Evolutionary conservation across 2,797 vertebrate genomes (phyloP), one percentile per base, ranked within the genome.

Genomic region (Microhierax caerulescens): DNA sequence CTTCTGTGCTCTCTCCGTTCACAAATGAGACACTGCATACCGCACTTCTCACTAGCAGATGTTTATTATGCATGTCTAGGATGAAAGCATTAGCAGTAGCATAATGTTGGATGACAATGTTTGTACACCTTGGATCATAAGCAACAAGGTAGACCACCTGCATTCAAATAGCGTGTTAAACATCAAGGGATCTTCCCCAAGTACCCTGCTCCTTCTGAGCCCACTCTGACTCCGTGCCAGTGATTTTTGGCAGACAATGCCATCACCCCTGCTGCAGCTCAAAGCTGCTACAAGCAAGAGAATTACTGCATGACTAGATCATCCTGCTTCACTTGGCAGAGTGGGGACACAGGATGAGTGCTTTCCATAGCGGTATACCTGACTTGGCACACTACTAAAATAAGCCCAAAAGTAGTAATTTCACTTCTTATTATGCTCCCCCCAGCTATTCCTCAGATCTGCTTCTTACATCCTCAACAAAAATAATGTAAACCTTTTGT

Each of bases 281-380:
- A 14, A 22, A 6, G 27, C 39, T 8, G 5, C 16, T 21, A 27
- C 27, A 19, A 54, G 78, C 10, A 37, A 69, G 43, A 85, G 27
- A 73, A 51, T 10, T 17, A 8, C 32, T 56, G 60, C 11, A 9
- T 4, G 23, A 10, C 45, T 13, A 43, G 9, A 17, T 3, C 25
- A 60, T 67, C 48, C 76, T 32, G 53, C 72, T 32, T 21, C 21
- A 14, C 43, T 18, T 50, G 59, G 65, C 65, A 72, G 70, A 73
- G 56, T 2, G 3, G 43, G 61, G 47, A 60, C 32, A 10, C 0
- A 3, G 16, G 50, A 10, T 3, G 2, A 82, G 65, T 5, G 3
- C 67, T 32, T 41, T 5, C 54, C 79, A 27, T 0, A 61, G 13
- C 64, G 28, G 2, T 3, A 41, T 2, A 28, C 13, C 45, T 22